Conservation (phyloP, 2,113 vertebrate genomes). For the Eudyptes chrysolophus region DNA sequence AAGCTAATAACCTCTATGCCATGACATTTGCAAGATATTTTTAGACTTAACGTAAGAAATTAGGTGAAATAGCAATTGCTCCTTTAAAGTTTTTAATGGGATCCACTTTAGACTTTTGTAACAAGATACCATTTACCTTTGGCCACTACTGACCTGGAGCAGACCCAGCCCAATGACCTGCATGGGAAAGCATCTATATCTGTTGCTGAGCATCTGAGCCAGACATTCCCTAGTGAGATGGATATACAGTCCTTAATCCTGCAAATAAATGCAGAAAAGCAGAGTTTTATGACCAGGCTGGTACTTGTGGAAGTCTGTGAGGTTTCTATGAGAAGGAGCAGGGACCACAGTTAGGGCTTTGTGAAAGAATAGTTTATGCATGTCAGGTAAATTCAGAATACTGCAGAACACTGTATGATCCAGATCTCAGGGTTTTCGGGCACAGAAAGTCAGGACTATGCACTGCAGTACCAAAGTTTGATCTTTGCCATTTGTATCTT, state of each 20-base stretch:
- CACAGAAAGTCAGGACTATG: neutral
- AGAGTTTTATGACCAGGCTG: neutral
- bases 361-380: neutral
- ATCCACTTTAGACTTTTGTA: neutral
- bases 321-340: neutral
- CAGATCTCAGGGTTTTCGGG: neutral
- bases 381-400: neutral
- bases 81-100: neutral
- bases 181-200: neutral
- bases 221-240: neutral
- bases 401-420: neutral
- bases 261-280: neutral
- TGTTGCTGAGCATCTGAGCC: neutral
- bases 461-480: neutral
- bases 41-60: neutral
- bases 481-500: neutral
- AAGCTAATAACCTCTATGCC: neutral
- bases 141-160: neutral
- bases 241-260: slow-evolving; percentile 19
- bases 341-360: neutral
- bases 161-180: neutral
- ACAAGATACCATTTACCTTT: neutral
- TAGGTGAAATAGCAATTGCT: neutral
- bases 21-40: neutral
- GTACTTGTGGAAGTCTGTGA: neutral